Evolutionary conservation across 1,140 invertebrate species (phyloP).

Genomic region (Berghia stephanieae): DNA sequence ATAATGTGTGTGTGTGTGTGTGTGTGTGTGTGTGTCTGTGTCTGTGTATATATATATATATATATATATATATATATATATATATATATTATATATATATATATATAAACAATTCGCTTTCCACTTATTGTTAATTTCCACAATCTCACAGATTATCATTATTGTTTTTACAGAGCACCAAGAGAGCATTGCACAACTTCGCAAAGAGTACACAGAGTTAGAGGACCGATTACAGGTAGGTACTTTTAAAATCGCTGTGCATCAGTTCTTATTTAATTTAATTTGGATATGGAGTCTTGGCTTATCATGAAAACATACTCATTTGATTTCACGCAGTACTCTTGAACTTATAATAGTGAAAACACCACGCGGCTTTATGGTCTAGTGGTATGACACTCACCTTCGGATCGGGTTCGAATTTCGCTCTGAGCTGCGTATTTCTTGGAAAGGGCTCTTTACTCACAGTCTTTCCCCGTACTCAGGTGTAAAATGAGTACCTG

Average conservation of each 20-base stretch:
- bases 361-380: no score
- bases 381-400: no score
- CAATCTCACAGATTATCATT: neutral
- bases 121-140: neutral
- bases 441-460: no score
- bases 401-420: no score
- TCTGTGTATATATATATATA: neutral
- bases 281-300: no score
- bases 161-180: constrained; percentile 53
- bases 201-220: constrained; percentile 54
- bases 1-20: no score
- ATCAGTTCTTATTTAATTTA: neutral
- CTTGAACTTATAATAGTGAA: neutral
- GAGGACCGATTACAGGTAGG: constrained; percentile 52
- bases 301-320: neutral
- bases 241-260: neutral
- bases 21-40: neutral
- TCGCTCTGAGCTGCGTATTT: neutral
- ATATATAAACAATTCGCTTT: neutral
- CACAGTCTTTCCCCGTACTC: no score
- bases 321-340: neutral
- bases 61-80: neutral
- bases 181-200: constrained; percentile 48
- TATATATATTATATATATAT: neutral
- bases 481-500: no score